phyloP scores from a whole-genome alignment of 2,113 vertebrate genomes.

The Saguinus midas region DNA sequence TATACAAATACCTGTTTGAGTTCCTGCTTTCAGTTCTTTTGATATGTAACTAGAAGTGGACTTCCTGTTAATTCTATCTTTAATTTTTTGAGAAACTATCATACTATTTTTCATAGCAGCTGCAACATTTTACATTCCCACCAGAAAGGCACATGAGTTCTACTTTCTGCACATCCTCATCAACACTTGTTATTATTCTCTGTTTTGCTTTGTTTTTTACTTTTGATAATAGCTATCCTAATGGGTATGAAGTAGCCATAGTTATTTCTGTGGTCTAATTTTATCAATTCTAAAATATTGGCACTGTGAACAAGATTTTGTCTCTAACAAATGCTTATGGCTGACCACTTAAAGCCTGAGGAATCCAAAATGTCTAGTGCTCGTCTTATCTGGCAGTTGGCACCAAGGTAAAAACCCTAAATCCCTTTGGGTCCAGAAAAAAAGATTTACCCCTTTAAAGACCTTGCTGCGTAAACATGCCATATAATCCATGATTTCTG shows the following conservation, averaged over 20 bases:
- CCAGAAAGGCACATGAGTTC: not conserved
- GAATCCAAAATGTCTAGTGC: not conserved
- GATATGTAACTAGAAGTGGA: not conserved
- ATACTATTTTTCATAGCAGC: not conserved
- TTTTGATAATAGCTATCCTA: not conserved
- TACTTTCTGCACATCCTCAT: not conserved
- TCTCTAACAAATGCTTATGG: not conserved
- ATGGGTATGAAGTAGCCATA: not conserved
- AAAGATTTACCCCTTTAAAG: not conserved
- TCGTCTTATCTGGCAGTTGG: not conserved
- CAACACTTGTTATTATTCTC: not conserved
- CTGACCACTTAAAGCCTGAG: not conserved
- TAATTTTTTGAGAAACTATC: not conserved
- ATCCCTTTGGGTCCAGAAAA: not conserved
- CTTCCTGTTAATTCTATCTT: not conserved
- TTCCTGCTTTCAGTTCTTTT: not conserved
- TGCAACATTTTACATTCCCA: not conserved
- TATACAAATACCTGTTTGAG: not conserved
- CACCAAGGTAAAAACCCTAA: not conserved
- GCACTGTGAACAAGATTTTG: not conserved
- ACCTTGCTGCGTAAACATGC: not conserved
- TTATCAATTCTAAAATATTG: not conserved
- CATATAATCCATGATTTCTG: not conserved
- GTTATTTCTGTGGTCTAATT: not conserved
- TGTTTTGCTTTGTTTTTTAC: not conserved